Evolutionary conservation across 2,888 invertebrate species (phyloP), one percentile per base, ranked within the genome.

Genomic region (Tenthredo livida): DNA sequence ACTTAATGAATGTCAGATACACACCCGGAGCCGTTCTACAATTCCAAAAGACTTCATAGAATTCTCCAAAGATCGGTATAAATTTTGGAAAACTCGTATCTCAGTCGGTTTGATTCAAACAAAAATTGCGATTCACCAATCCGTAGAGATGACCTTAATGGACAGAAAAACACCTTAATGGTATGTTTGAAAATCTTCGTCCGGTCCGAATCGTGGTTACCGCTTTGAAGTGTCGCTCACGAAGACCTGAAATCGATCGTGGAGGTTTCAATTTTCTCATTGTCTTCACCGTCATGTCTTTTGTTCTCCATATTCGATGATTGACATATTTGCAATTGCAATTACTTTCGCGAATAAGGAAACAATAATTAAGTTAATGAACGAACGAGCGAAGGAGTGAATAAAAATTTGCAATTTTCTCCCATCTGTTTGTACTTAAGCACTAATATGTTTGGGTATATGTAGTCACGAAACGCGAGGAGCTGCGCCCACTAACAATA

Each of bases 401-500:
- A 25, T 10, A n/a, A n/a, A 54, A 54, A 25, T 61, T 25, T 21
- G 0, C 4, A 25, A n/a, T 21, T 61, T 3, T 61, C 25, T 17
- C 9, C 1, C 37, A 33, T 47, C 47, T 12, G 15, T 47, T 47
- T 47, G 12, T 47, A 15, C 47, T 15, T 47, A 47, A 43, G 47
- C 15, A 47, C 3, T 4, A 37, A 33, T 70, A 37, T 70, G 37
- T 33, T 7, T n/a, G 37, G 6, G 29, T 61, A 4, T 33, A 33
- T 33, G 4, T 33, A 25, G 61, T 25, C 25, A 12, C 12, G 12
- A 25, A 61, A 61, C 61, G 21, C 61, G 37, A 70, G 33, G 70
- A 37, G 70, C 70, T 70, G 70, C 70, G 15, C 70, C 37, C 37
- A 70, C 70, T 70, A n/a, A 33, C 67, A 67, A 58, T 58, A 17